A percentile compares a stretch with the other conserved stretches of the same genome.
phyloP scores from a whole-genome alignment of 2,888 invertebrate species.

The Junonia oenone region DNA sequence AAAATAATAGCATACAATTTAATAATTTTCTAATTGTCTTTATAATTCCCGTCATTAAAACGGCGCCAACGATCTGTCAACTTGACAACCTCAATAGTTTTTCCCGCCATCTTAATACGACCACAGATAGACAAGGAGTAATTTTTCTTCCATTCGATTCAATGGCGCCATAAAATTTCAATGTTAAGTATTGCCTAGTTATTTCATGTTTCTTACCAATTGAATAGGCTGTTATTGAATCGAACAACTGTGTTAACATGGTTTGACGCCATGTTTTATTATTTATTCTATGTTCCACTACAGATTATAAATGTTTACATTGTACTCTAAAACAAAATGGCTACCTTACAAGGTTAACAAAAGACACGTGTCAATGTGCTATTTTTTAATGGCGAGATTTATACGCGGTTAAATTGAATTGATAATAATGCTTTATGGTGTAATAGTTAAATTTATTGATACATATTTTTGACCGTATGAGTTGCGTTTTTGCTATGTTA shows the following conservation, averaged over 20 bases:
- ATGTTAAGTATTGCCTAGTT: conserved; percentile 19
- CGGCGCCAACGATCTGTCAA: not conserved
- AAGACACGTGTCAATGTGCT: not conserved
- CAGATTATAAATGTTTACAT: conserved; percentile 26
- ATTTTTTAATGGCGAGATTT: not conserved
- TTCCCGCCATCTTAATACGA: not conserved
- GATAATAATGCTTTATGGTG: not conserved
- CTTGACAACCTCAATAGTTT: not conserved
- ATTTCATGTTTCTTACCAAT: conserved; percentile 14
- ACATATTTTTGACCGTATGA: too few species aligned
- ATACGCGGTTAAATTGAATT: not conserved
- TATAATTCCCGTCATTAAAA: not conserved
- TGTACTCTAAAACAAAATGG: conserved; percentile 18
- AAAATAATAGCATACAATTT: too few species aligned
- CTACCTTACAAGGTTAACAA: conserved; percentile 15
- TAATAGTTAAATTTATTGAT: too few species aligned
- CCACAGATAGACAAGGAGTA: not conserved
- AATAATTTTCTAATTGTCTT: not conserved
- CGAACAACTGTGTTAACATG: conserved; percentile 46
- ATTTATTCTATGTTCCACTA: conserved; percentile 25
- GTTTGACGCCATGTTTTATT: conserved; percentile 36
- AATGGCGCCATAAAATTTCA: conserved; percentile 19
- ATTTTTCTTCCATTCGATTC: conserved; percentile 11
- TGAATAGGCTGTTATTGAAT: conserved; percentile 23
- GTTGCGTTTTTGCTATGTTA: too few species aligned